These are phyloP conservation scores for Dynastes hyllus DNA, from an alignment of 2,888 invertebrate genomes.

Conservation along the genomic window DNA sequence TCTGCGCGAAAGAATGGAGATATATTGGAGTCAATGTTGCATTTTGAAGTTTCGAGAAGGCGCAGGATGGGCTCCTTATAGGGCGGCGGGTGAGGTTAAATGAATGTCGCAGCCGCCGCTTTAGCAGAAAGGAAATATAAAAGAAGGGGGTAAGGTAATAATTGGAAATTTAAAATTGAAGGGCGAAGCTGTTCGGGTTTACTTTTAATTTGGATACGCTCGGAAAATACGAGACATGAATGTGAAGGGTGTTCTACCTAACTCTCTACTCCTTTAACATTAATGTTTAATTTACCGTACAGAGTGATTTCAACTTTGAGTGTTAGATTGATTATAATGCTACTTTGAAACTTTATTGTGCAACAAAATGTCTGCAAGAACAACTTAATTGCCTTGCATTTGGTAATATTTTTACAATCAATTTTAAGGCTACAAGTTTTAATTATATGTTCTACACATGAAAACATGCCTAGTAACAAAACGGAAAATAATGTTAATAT, in stretches of 20 bases:
- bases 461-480: too few species aligned
- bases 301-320: too few species aligned
- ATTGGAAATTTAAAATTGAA: constrained; percentile 40
- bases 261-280: neutral
- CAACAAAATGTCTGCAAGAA: too few species aligned
- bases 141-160: constrained; percentile 36
- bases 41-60: constrained; percentile 27
- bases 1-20: constrained; percentile 55
- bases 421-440: too few species aligned
- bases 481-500: too few species aligned
- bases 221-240: constrained; percentile 14
- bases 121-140: constrained; percentile 24
- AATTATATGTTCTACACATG: too few species aligned
- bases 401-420: too few species aligned
- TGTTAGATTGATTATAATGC: too few species aligned
- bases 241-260: constrained; percentile 2
- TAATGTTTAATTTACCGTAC: neutral
- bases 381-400: too few species aligned
- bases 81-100: constrained; percentile 27
- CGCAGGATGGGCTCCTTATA: neutral
- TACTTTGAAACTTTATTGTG: too few species aligned
- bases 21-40: constrained; percentile 48
- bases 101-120: constrained; percentile 30
- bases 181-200: constrained; percentile 2
- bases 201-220: constrained; percentile 33